phyloP scores from a whole-genome alignment of 2,888 invertebrate genomes.

The Cybosia mesomella region DNA sequence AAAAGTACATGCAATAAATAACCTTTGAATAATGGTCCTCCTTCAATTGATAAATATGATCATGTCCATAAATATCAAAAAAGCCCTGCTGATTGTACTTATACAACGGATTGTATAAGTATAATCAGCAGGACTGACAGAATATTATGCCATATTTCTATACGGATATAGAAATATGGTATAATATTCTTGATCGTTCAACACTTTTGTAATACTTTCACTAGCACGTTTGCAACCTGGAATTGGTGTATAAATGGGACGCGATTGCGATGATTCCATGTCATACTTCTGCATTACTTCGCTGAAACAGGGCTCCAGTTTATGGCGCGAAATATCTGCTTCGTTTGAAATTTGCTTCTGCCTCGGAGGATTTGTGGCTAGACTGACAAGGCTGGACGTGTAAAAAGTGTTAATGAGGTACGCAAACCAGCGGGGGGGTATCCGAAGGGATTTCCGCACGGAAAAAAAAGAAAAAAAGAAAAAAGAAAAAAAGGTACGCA shows the following conservation, averaged over 20 bases:
- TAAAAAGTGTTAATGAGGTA: constrained; percentile 53
- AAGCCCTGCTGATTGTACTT: constrained; percentile 54
- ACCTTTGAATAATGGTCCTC: constrained; percentile 59
- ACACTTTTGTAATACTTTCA: constrained; percentile 57
- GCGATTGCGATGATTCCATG: constrained; percentile 33
- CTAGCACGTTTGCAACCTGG: constrained; percentile 40
- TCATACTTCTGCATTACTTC: constrained; percentile 42
- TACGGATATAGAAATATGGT: constrained; percentile 55
- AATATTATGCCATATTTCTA: too few species aligned
- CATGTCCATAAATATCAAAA: constrained; percentile 53
- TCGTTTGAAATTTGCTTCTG: constrained; percentile 42
- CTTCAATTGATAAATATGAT: constrained; percentile 46
- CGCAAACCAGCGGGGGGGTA: too few species aligned
- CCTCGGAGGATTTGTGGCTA: constrained; percentile 45
- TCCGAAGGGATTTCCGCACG: too few species aligned
- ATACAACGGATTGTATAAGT: too few species aligned
- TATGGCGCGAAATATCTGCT: constrained; percentile 17
- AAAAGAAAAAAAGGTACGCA: too few species aligned
- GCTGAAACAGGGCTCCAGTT: constrained; percentile 30
- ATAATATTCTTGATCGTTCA: constrained; percentile 52
- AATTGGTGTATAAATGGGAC: background rate
- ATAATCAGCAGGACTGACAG: too few species aligned
- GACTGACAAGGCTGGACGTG: constrained; percentile 52
- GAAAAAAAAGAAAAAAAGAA: too few species aligned
- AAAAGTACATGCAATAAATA: constrained; percentile 64